phyloP scores from a whole-genome alignment of 2,113 vertebrate genomes.

The Gymnobelideus leadbeateri region DNA sequence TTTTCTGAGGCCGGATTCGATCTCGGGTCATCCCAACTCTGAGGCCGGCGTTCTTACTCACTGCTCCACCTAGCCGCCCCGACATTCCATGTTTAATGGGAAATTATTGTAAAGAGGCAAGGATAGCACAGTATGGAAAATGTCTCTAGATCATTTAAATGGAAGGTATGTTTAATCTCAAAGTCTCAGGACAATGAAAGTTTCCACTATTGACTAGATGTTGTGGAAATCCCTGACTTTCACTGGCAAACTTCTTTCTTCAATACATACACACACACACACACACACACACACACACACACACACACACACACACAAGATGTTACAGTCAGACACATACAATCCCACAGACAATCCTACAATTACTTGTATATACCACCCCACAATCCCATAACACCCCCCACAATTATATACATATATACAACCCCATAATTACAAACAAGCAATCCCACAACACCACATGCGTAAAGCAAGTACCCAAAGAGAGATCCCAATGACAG shows the following conservation, averaged over 20 bases:
- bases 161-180: background rate
- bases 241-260: background rate
- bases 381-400: too few relatives aligned
- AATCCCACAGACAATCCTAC: too few relatives aligned
- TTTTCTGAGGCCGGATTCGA: too few relatives aligned
- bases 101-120: background rate
- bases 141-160: background rate
- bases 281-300: too few relatives aligned
- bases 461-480: background rate
- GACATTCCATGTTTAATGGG: background rate
- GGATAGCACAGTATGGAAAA: background rate
- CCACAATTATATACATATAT: background rate
- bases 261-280: background rate
- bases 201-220: background rate
- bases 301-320: too few relatives aligned
- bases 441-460: too few relatives aligned
- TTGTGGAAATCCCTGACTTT: background rate
- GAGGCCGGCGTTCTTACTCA: too few relatives aligned
- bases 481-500: background rate
- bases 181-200: too few relatives aligned
- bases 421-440: background rate
- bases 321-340: too few relatives aligned
- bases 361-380: too few relatives aligned
- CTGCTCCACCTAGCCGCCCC: too few relatives aligned
- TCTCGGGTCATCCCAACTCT: too few relatives aligned